These are phyloP conservation scores for Dermatemys mawii DNA, from an alignment of 2,113 vertebrate species.

Conservation along the genomic window DNA sequence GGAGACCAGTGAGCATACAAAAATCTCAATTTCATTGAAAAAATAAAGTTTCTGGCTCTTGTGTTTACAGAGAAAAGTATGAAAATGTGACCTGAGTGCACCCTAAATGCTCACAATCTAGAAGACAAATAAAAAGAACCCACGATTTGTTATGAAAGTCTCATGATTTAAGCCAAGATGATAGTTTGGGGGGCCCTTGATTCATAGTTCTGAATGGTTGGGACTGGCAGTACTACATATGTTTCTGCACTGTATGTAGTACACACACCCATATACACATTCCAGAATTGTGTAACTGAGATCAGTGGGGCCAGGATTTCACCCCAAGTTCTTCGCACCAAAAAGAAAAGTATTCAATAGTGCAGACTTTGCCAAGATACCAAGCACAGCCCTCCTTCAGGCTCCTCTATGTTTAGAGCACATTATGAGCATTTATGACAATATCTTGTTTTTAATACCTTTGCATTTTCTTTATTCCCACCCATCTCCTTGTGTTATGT, in stretches of 20 bases:
- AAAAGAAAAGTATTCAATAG: neutral
- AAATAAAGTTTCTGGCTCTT: neutral
- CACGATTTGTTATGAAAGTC: neutral
- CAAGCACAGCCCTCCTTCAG: neutral
- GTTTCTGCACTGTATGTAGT: rapidly evolving
- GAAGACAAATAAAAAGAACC: neutral
- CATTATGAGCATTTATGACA: neutral
- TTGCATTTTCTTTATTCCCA: neutral
- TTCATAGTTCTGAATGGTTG: rapidly evolving
- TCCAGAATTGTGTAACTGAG: neutral
- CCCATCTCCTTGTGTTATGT: neutral
- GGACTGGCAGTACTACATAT: neutral
- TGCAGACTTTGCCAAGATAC: neutral
- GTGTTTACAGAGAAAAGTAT: neutral
- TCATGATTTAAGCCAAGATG: neutral
- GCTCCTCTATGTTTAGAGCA: neutral
- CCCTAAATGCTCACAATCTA: neutral
- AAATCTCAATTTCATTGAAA: neutral
- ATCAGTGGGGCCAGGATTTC: neutral
- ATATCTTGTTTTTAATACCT: neutral
- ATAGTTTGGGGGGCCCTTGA: too few species aligned
- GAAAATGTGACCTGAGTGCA: neutral
- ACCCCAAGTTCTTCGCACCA: neutral
- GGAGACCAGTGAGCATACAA: neutral
- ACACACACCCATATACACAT: rapidly evolving